Evolutionary conservation across 2,888 invertebrate species (phyloP).

Genomic region (Peribatodes rhomboidaria): DNA sequence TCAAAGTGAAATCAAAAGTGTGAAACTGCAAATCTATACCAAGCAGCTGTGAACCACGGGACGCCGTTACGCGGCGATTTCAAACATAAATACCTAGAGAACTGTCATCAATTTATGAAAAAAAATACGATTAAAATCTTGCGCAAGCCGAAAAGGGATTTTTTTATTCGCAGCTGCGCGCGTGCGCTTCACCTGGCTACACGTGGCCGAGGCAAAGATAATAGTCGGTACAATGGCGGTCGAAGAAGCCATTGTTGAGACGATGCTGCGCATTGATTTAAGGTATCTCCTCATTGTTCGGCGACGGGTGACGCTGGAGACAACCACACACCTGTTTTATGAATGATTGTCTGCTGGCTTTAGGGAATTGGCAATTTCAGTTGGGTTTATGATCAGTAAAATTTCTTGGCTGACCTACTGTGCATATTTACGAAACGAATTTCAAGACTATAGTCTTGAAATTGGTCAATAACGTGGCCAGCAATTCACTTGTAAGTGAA

Average conservation of each 20-base stretch:
- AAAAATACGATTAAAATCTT: constrained; percentile 83
- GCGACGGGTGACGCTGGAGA: constrained; percentile 48
- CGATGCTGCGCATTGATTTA: constrained; percentile 75
- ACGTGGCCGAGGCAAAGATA: constrained; percentile 75
- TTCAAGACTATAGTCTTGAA: too few relatives aligned
- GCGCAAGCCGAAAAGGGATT: constrained; percentile 75
- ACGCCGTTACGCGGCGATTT: constrained; percentile 57
- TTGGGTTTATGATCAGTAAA: constrained; percentile 17
- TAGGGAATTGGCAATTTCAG: constrained; percentile 30
- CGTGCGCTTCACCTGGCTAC: constrained; percentile 84
- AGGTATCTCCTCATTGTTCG: constrained; percentile 57
- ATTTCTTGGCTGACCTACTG: constrained; percentile 6
- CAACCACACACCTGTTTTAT: constrained; percentile 59
- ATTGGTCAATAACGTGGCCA: too few relatives aligned
- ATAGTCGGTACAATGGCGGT: constrained; percentile 71
- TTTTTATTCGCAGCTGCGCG: constrained; percentile 80
- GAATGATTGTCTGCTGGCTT: constrained; percentile 42
- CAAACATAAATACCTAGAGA: constrained; percentile 69
- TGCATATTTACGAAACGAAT: background rate
- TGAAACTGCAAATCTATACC: constrained; percentile 55
- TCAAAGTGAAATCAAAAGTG: constrained; percentile 54
- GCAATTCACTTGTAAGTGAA: too few relatives aligned
- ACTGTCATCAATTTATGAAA: constrained; percentile 74
- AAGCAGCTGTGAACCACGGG: constrained; percentile 70
- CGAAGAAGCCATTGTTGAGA: constrained; percentile 70